phyloP scores from a whole-genome alignment of 2,113 vertebrate species.

The Neodontobutis hainanensis region DNA sequence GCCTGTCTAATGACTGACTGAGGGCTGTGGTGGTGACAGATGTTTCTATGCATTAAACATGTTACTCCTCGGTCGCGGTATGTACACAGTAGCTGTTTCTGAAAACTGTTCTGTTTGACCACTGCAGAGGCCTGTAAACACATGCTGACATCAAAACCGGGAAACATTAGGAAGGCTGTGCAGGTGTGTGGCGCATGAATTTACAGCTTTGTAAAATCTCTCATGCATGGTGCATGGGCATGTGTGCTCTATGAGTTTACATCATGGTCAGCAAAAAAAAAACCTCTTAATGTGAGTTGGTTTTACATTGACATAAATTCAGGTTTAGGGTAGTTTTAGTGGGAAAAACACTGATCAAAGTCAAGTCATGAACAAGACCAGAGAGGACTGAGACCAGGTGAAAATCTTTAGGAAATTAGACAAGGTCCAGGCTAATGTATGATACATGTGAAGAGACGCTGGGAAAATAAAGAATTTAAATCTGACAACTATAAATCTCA shows the following conservation, averaged over 20 bases:
- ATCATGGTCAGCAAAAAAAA: neutral
- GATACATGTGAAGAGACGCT: no score
- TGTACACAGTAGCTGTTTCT: slow-evolving; percentile 30
- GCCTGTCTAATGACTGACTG: neutral
- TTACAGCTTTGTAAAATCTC: slow-evolving; percentile 47
- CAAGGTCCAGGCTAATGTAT: no score
- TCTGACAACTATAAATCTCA: no score
- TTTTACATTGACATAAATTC: neutral
- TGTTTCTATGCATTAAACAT: neutral
- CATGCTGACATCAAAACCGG: slow-evolving; percentile 30
- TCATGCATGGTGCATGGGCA: slow-evolving; percentile 39
- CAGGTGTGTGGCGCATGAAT: slow-evolving; percentile 10
- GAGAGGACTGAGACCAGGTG: no score
- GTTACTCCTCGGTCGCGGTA: neutral
- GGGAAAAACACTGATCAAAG: no score
- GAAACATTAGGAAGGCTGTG: slow-evolving; percentile 2
- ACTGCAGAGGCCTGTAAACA: slow-evolving; percentile 31
- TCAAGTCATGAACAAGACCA: no score
- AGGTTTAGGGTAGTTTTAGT: no score
- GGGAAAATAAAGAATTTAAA: no score
- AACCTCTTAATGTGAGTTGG: neutral
- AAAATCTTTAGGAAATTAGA: no score
- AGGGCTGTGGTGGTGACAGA: neutral
- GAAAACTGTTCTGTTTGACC: slow-evolving; percentile 11
- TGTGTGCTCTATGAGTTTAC: neutral